Percentiles rank a stretch among this genome's conserved stretches.
Conservation (phyloP, 1,140 invertebrate genomes). For the Eupeodes corollae region DNA sequence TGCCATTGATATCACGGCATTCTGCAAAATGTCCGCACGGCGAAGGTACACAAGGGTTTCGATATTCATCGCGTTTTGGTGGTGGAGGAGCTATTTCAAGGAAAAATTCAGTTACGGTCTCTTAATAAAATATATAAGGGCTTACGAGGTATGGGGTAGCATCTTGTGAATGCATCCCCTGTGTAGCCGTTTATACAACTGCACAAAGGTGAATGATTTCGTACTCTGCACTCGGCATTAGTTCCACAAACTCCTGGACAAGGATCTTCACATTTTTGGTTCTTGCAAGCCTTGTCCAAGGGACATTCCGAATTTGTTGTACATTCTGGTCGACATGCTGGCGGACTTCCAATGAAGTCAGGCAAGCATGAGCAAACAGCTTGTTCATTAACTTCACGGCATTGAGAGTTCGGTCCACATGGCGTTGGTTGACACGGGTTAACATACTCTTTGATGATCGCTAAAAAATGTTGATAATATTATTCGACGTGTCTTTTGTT, state of each 20-base stretch:
- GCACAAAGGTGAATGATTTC: conserved; percentile 65
- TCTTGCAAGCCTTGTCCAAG: conserved; percentile 59
- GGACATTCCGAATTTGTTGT: conserved; percentile 63
- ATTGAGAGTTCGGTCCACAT: conserved; percentile 51
- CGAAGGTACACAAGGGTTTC: conserved; percentile 55
- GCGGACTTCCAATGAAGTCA: conserved; percentile 61
- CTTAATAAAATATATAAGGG: background rate
- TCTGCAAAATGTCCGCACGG: conserved; percentile 57
- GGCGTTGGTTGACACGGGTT: conserved; percentile 50
- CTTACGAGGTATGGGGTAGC: conserved; percentile 44
- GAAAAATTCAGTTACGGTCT: conserved; percentile 44
- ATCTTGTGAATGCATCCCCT: conserved; percentile 51
- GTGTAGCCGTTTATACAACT: conserved; percentile 57
- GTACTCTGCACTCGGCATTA: conserved; percentile 62
- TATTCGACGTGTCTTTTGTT: conserved; percentile 52
- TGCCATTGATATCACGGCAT: conserved; percentile 42
- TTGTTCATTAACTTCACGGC: conserved; percentile 44
- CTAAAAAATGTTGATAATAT: conserved; percentile 5
- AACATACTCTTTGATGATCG: conserved; percentile 39
- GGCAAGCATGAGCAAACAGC: conserved; percentile 65
- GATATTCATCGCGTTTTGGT: conserved; percentile 45
- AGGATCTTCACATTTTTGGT: conserved; percentile 72
- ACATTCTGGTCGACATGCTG: conserved; percentile 65
- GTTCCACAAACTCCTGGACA: conserved; percentile 67
- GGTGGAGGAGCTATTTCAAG: conserved; percentile 43